Percentiles rank a stretch among this genome's conserved stretches.
Evolutionary conservation across 2,797 vertebrate genomes (phyloP).

Genomic region (Pogonophryne albipinna): DNA sequence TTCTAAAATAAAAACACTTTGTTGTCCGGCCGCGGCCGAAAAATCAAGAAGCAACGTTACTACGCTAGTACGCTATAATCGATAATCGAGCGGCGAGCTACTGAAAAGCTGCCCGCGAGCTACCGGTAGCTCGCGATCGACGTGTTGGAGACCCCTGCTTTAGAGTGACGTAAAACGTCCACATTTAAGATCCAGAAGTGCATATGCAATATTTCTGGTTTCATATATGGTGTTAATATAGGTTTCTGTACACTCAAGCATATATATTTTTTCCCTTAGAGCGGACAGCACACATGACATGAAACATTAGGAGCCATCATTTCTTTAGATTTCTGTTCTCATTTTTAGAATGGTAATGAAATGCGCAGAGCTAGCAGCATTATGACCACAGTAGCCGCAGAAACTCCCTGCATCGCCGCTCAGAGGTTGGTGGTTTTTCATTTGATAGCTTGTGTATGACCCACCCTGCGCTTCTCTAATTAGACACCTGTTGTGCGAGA

Average conservation of each 20-base stretch:
- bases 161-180: constrained; percentile 36
- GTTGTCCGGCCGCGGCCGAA: no score
- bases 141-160: no score
- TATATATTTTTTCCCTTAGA: constrained; percentile 47
- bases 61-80: no score
- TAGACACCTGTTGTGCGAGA: constrained; percentile 78
- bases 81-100: no score
- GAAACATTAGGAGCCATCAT: constrained; percentile 50
- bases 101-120: no score
- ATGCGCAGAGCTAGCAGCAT: constrained; percentile 26
- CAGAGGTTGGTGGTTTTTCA: constrained; percentile 60
- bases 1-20: no score
- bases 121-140: no score
- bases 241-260: constrained; percentile 20
- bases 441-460: constrained; percentile 60
- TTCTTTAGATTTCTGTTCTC: constrained; percentile 49
- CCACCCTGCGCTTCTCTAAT: constrained; percentile 77
- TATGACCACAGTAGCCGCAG: constrained; percentile 63
- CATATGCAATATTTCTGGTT: constrained; percentile 17
- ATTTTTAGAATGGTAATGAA: constrained; percentile 40
- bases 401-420: constrained; percentile 52
- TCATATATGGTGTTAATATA: constrained; percentile 35
- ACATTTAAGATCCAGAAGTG: constrained; percentile 38
- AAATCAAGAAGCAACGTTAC: no score
- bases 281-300: constrained; percentile 21